Percentiles rank a stretch among this genome's conserved stretches.
Evolutionary conservation across 2,113 vertebrate species (phyloP).

Genomic region (Burhinus bistriatus): DNA sequence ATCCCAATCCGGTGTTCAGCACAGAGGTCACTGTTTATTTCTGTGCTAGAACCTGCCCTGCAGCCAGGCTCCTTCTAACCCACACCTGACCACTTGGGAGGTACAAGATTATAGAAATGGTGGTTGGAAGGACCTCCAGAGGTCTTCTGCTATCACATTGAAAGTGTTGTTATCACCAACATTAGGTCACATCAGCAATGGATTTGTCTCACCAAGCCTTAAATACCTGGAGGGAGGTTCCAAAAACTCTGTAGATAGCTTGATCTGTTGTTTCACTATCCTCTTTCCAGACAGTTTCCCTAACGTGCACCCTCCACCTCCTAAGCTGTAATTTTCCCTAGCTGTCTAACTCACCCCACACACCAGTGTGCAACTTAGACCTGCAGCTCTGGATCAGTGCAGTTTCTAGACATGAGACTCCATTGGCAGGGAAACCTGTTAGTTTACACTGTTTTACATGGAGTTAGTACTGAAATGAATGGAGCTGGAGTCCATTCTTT

Average conservation of each 20-base stretch:
- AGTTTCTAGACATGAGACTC: neutral
- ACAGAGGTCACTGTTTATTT: neutral
- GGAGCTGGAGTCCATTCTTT: neutral
- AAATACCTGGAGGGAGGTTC: neutral
- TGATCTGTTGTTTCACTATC: neutral
- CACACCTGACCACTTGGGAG: neutral
- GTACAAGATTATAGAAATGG: neutral
- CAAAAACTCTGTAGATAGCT: neutral
- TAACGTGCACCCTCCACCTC: neutral
- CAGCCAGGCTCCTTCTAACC: neutral
- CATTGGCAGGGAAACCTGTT: neutral
- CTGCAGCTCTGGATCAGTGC: neutral
- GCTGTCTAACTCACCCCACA: neutral
- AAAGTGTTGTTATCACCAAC: neutral
- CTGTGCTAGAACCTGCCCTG: neutral
- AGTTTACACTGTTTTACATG: neutral
- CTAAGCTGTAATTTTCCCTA: neutral
- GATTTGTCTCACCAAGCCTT: neutral
- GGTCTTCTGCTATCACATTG: neutral
- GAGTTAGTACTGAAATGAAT: neutral
- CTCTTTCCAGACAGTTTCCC: neutral
- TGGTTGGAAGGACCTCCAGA: neutral
- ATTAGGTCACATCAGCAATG: too few species aligned
- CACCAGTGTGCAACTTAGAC: neutral
- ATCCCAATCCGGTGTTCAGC: neutral